phyloP scores from a whole-genome alignment of 2,888 invertebrate genomes.

The Rugalucina vietnamica region DNA sequence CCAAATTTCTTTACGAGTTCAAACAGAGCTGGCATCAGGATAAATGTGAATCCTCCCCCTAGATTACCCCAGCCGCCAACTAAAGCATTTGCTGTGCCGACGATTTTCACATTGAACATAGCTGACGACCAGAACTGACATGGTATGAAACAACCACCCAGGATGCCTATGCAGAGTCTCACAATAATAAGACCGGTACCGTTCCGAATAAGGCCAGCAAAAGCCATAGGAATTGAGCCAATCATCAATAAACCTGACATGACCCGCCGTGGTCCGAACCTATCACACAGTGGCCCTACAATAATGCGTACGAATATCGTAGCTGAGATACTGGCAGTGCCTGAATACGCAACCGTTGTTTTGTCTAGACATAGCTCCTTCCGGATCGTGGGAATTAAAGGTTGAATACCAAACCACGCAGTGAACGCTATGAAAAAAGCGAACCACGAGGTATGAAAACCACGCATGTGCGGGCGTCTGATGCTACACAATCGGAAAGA shows the following conservation, averaged over 20 bases:
- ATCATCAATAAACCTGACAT: slow-evolving; percentile 47
- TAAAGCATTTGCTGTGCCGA: slow-evolving; percentile 51
- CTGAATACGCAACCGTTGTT: slow-evolving; percentile 33
- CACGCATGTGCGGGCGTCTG: slow-evolving; percentile 48
- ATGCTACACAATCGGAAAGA: slow-evolving; percentile 52
- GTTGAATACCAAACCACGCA: slow-evolving; percentile 54
- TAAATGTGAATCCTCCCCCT: slow-evolving; percentile 8
- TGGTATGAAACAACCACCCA: slow-evolving; percentile 50
- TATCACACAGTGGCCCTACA: slow-evolving; percentile 53
- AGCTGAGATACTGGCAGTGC: slow-evolving; percentile 38
- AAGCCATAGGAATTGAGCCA: slow-evolving; percentile 46
- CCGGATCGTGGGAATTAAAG: slow-evolving; percentile 49
- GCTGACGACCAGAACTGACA: slow-evolving; percentile 52
- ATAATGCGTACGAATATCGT: slow-evolving; percentile 42
- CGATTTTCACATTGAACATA: slow-evolving; percentile 51
- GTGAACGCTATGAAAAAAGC: slow-evolving; percentile 51
- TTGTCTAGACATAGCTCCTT: slow-evolving; percentile 43
- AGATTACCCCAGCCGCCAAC: slow-evolving; percentile 57
- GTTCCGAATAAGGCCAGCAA: slow-evolving; percentile 33
- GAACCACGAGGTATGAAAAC: slow-evolving; percentile 53
- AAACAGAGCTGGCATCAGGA: slow-evolving; percentile 35
- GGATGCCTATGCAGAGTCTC: slow-evolving; percentile 39
- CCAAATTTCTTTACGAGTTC: slow-evolving; percentile 35
- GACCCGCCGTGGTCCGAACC: slow-evolving; percentile 39
- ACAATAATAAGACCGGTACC: slow-evolving; percentile 39